Evolutionary conservation across 2,797 vertebrate genomes (phyloP), one percentile per base, ranked within the genome.

Genomic region (Miichthys miiuy): DNA sequence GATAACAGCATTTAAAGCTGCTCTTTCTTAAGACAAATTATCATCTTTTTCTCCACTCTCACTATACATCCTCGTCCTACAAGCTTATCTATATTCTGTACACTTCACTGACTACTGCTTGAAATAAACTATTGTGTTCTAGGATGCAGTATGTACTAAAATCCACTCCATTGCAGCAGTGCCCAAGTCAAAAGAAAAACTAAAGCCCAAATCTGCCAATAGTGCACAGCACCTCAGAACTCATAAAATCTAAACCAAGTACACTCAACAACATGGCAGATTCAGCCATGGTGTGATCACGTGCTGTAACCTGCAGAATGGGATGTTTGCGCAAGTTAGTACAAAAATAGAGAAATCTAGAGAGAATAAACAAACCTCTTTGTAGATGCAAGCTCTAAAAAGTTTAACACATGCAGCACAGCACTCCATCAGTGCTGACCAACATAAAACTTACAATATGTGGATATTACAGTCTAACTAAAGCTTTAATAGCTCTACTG

Each of bases 321-420:
- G 48, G 60, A 27, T 72, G 48, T 67, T 79, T 61, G 47, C 68
- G 42, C 27, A 68, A 68, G 84, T 86, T 89, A 91, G 75, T 93
- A 93, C 46, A 91, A 92, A 91, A 91, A 90, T 90, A 91, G 80
- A 91, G 68, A 83, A 74, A 77, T 86, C 23, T 80, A 70, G 41
- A 63, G 13, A 77, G 44, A 67, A 72, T 76, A 78, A 88, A 81
- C 55, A 77, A 75, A 81, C 17, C 44, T 75, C 48, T 75, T 48
- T 9, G 17, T 68, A 83, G 42, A 79, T 38, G 46, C 14, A 72
- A 70, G 20, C 65, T 78, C 60, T 69, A 47, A 79, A 88, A 81
- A 73, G 17, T 34, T 62, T 38, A 78, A 79, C 25, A 55, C 64
- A 74, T 54, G 25, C 72, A 77, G 57, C 6, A 41, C 58, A 80